A percentile compares a stretch with the other conserved stretches of the same genome.
These are phyloP conservation scores for Tricholauxania praeusta DNA, from an alignment of 2,888 invertebrate genomes.

Conservation along the genomic window DNA sequence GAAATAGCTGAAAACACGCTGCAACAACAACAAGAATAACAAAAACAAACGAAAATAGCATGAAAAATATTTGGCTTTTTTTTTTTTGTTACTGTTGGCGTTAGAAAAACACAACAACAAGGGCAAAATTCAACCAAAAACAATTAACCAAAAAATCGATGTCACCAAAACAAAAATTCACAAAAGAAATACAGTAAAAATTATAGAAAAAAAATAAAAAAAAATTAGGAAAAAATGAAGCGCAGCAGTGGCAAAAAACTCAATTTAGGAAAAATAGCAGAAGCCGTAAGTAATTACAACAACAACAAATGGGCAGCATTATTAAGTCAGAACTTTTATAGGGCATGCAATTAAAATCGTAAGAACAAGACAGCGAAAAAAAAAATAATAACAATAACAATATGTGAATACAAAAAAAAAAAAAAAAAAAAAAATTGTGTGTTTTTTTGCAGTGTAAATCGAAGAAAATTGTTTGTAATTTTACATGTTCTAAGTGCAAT, in stretches of 20 bases:
- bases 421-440: no score
- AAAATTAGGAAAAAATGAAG: background rate
- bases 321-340: no score
- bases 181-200: background rate
- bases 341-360: no score
- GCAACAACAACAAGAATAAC: background rate
- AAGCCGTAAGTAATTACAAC: no score
- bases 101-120: background rate
- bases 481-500: no score
- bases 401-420: no score
- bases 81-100: background rate
- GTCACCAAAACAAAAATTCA: slow-evolving; percentile 4
- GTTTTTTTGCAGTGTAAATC: no score
- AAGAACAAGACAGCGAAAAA: background rate
- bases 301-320: no score
- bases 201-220: background rate
- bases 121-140: background rate
- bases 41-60: background rate
- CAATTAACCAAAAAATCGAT: slow-evolving; percentile 6
- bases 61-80: background rate
- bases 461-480: no score
- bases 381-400: background rate
- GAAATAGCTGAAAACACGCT: background rate
- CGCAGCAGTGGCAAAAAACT: background rate
- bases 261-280: no score